These are phyloP conservation scores for Osmoderma eremita DNA, from an alignment of 2,888 invertebrate genomes.

Conservation along the genomic window DNA sequence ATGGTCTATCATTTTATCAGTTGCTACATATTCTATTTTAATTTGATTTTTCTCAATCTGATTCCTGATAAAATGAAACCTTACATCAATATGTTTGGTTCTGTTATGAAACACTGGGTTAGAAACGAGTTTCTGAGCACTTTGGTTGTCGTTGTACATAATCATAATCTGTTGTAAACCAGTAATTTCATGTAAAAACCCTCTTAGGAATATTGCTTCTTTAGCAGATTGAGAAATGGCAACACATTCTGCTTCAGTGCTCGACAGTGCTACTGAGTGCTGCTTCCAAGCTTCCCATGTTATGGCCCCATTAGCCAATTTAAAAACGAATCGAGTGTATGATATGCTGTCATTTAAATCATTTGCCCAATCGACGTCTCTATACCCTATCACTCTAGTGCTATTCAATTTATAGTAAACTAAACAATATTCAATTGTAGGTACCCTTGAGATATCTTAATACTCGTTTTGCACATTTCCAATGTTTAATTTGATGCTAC, in stretches of 20 bases:
- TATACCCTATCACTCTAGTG: slow-evolving; percentile 40
- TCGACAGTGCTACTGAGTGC: slow-evolving; percentile 53
- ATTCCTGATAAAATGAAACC: slow-evolving; percentile 10
- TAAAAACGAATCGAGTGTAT: slow-evolving; percentile 53
- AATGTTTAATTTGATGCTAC: slow-evolving; percentile 23
- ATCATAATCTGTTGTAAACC: slow-evolving; percentile 20
- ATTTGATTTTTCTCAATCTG: too few species aligned
- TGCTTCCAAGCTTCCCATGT: slow-evolving; percentile 54
- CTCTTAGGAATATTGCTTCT: slow-evolving; percentile 46
- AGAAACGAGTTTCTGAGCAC: slow-evolving; percentile 34
- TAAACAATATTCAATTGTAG: slow-evolving; percentile 41
- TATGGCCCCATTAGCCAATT: slow-evolving; percentile 49
- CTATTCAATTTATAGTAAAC: slow-evolving; percentile 38
- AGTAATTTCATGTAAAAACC: slow-evolving; percentile 24
- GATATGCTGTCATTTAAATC: slow-evolving; percentile 57
- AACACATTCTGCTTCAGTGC: slow-evolving; percentile 54
- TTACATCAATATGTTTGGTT: slow-evolving; percentile 12
- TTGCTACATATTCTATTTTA: too few species aligned
- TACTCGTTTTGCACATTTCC: slow-evolving; percentile 45
- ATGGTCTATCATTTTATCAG: too few species aligned
- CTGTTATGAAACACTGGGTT: slow-evolving; percentile 35
- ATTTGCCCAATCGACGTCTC: slow-evolving; percentile 46
- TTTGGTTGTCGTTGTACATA: slow-evolving; percentile 32
- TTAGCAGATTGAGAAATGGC: slow-evolving; percentile 50
- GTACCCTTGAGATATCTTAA: slow-evolving; percentile 46